phyloP scores from a whole-genome alignment of 30 jellyfish, hydroid and myxozoan species.

The Chironex yamaguchii region DNA sequence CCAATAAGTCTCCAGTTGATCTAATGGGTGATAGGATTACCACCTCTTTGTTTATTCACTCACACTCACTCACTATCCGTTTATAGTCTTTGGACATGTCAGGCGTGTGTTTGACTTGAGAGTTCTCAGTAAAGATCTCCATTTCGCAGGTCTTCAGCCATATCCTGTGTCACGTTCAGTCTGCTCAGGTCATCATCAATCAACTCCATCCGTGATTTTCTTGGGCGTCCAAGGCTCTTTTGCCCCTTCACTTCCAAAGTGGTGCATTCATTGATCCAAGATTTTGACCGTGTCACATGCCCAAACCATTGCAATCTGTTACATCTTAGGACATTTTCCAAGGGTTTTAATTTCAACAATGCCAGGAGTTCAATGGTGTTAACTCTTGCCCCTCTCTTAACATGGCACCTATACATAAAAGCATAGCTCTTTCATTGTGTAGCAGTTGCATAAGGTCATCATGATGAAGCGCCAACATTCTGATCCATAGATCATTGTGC shows the following conservation, averaged over 20 bases:
- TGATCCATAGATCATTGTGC: conserved; percentile 2
- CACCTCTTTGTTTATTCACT: conserved; percentile 41
- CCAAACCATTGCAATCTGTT: conserved; percentile 12
- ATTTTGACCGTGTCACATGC: too few species aligned
- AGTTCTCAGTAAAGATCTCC: too few species aligned
- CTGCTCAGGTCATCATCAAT: too few species aligned
- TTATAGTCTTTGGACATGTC: too few species aligned
- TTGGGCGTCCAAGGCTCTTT: too few species aligned
- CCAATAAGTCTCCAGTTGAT: conserved; percentile 32
- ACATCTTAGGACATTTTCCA: not conserved
- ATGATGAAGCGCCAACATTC: conserved; percentile 6
- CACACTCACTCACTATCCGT: too few species aligned
- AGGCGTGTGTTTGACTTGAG: too few species aligned
- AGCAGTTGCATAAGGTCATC: not conserved
- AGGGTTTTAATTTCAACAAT: not conserved
- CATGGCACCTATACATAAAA: conserved; percentile 14
- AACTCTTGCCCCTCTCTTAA: not conserved
- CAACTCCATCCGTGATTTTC: too few species aligned
- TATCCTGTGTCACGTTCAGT: too few species aligned
- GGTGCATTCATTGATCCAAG: too few species aligned
- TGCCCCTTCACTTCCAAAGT: too few species aligned
- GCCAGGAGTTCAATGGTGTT: conserved; percentile 18
- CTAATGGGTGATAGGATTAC: conserved; percentile 43
- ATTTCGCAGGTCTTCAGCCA: too few species aligned
- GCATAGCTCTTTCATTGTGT: conserved; percentile 6